Conservation (phyloP, 2,113 vertebrate genomes). For the Psittacula cyanocephala region DNA sequence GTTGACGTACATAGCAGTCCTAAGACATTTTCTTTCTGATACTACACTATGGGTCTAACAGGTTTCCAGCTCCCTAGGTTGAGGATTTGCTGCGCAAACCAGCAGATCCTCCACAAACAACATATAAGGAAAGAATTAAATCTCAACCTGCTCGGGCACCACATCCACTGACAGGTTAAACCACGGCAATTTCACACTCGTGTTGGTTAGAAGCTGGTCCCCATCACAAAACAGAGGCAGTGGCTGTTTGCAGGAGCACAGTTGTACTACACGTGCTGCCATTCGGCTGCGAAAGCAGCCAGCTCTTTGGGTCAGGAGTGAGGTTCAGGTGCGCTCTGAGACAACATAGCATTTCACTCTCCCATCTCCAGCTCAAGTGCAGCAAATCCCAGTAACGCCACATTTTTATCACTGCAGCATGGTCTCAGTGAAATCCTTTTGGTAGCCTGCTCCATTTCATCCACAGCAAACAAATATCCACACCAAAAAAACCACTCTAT, state of each 20-base stretch:
- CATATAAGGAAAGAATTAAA: not conserved
- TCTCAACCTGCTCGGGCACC: not conserved
- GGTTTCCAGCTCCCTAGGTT: not conserved
- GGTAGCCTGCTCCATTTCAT: not conserved
- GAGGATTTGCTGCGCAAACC: not conserved
- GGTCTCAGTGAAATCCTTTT: not conserved
- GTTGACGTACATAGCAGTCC: fast-evolving
- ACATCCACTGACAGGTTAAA: not conserved
- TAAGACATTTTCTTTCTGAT: not conserved
- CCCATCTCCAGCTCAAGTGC: not conserved
- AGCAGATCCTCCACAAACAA: not conserved
- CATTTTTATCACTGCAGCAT: not conserved
- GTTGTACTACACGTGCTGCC: not conserved
- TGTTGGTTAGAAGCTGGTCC: not conserved
- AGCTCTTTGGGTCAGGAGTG: not conserved
- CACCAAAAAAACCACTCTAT: not conserved
- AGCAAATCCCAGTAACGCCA: not conserved
- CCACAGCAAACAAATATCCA: not conserved
- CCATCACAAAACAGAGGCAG: not conserved
- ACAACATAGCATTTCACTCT: not conserved
- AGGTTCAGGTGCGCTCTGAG: not conserved
- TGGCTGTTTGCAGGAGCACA: not conserved
- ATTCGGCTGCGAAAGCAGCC: not conserved
- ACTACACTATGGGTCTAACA: not conserved
- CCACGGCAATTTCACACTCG: fast-evolving